Evolutionary conservation across 2,113 vertebrate species (phyloP).

Genomic region (Sturnira hondurensis): DNA sequence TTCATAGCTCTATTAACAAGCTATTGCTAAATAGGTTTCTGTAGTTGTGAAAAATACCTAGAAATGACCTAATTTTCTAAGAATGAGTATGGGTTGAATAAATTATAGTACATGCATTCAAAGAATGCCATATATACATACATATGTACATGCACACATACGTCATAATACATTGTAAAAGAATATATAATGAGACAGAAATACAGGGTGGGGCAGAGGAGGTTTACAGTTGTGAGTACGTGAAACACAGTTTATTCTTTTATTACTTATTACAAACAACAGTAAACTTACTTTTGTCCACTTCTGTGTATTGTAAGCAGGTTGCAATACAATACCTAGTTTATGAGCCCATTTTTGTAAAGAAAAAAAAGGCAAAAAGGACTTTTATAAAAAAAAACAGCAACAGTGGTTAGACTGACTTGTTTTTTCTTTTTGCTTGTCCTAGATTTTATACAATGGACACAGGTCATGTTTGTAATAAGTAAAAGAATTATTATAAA

Average conservation of each 20-base stretch:
- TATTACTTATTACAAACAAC: not conserved
- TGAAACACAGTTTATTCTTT: not conserved
- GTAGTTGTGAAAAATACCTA: not conserved
- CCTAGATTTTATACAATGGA: not conserved
- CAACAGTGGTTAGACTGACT: not conserved
- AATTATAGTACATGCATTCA: not conserved
- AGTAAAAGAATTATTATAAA: not conserved
- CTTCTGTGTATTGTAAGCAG: not conserved
- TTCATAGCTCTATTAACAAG: not conserved
- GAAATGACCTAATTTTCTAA: not conserved
- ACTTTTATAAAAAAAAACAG: not conserved
- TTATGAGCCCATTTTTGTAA: not conserved
- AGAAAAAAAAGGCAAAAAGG: not conserved
- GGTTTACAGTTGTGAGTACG: not conserved
- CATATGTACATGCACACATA: accelerated
- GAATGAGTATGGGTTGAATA: not conserved
- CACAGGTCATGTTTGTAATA: not conserved
- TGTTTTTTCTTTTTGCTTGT: not conserved
- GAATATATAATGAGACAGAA: not conserved
- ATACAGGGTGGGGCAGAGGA: not conserved
- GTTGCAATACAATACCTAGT: not conserved
- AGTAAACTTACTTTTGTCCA: not conserved
- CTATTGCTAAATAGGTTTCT: not conserved
- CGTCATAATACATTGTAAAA: not conserved
- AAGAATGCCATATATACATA: not conserved